Base-by-base conservation (phyloP, 2,888 invertebrate species). In the Lobophora halterata region DNA sequence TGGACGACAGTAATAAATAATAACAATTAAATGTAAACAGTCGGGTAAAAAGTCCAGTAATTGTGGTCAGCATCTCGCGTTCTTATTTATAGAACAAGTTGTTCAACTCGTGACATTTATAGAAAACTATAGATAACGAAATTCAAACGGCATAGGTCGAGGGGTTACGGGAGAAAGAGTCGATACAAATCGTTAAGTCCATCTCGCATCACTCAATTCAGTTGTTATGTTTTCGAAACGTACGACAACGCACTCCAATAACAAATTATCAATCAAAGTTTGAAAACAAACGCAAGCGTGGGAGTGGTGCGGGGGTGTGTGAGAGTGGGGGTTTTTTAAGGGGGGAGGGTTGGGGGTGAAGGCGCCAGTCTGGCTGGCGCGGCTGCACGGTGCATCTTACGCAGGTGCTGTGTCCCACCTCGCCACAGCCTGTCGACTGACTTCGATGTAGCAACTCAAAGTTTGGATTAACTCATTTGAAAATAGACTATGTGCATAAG, bases 211-310 rank as follows among this genome's bases (percentile, higher is more conserved):
- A n/a, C n/a, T n/a, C n/a, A n/a, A n/a, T n/a, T n/a, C n/a, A n/a
- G 6, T 13, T 62, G 57, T 59, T 64, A 58, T 70, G 61, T 71
- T 74, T 71, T 71, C 61, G 67, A 70, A 77, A 67, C 59, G 61
- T 61, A 65, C 71, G n/a, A n/a, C n/a, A 72, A 78, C 79, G 71
- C 76, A 78, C 70, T 81, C 69, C 71, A 77, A 80, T 82, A 86
- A 83, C 79, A 83, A 83, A 86, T 85, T 85, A 85, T 86, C 80
- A 83, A 85, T 86, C 85, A 85, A 80, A 85, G 82, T 83, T n/a
- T 82, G 78, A 85, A 85, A 86, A 86, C 82, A 85, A 83, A 75
- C 72, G 71, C 65, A 71, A 58, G 77, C 65, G 77, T 71, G 72
- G 67, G 71, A 58, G 69, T 50, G 56, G 56, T 47, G 44, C 32